Conservation (phyloP, 2,888 invertebrate genomes). For the Nycteola revayana region DNA sequence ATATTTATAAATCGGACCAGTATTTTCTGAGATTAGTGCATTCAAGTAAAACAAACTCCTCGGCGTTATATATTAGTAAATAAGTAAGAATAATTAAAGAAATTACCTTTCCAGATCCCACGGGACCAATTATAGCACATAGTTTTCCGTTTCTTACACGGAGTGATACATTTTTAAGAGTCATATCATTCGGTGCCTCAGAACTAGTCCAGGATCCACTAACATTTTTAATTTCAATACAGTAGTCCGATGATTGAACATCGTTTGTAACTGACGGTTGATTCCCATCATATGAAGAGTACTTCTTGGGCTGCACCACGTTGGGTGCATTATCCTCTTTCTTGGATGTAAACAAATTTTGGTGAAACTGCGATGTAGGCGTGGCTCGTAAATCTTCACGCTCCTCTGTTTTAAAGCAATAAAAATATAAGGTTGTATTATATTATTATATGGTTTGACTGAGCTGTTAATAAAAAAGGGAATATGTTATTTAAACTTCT, state of each 20-base stretch:
- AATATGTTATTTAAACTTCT: too few species aligned
- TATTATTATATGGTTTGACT: too few species aligned
- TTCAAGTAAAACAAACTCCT: too few species aligned
- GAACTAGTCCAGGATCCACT: slow-evolving; percentile 62
- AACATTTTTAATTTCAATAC: slow-evolving; percentile 52
- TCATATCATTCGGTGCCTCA: slow-evolving; percentile 59
- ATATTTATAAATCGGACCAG: too few species aligned
- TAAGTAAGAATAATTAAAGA: too few species aligned
- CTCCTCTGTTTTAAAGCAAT: slow-evolving; percentile 47
- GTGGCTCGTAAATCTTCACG: slow-evolving; percentile 46
- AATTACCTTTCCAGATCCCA: slow-evolving; percentile 89
- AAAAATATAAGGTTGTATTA: not conserved
- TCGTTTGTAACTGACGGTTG: too few species aligned
- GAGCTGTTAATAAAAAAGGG: too few species aligned
- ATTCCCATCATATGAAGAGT: slow-evolving; percentile 30
- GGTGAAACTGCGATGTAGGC: slow-evolving; percentile 30
- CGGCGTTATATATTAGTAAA: too few species aligned
- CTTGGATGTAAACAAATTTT: slow-evolving; percentile 42
- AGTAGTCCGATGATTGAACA: slow-evolving; percentile 46
- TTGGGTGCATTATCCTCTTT: slow-evolving; percentile 22
- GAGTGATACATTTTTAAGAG: slow-evolving; percentile 79
- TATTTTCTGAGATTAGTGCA: too few species aligned
- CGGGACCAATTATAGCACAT: slow-evolving; percentile 92
- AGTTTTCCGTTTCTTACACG: slow-evolving; percentile 83
- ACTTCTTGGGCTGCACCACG: slow-evolving; percentile 40